A percentile compares a stretch with the other conserved stretches of the same genome.
These are phyloP conservation scores for Chirona hameri DNA, from an alignment of 2,888 invertebrate species.

Conservation along the genomic window DNA sequence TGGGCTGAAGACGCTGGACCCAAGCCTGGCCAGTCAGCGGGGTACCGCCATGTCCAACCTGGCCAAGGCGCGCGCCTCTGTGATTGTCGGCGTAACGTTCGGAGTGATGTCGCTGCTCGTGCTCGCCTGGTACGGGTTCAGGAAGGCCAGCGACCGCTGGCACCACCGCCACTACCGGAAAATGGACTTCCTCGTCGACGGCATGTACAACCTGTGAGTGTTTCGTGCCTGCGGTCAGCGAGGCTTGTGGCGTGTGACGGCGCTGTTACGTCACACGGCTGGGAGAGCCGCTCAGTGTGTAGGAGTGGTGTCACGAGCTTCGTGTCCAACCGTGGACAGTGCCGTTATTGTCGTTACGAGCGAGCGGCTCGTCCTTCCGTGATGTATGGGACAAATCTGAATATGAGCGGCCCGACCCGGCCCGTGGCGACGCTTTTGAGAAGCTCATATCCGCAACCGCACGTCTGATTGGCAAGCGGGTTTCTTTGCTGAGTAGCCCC, in stretches of 20 bases:
- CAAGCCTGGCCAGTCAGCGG: background rate
- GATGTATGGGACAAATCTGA: too few species aligned
- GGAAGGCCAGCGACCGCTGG: background rate
- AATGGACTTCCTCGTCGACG: slow-evolving; percentile 13
- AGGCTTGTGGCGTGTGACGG: background rate
- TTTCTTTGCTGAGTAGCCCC: too few species aligned
- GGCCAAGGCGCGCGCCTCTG: background rate
- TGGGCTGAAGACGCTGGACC: background rate
- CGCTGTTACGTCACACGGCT: too few species aligned
- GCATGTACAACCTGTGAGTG: slow-evolving; percentile 6
- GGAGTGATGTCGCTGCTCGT: background rate
- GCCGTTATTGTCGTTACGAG: too few species aligned
- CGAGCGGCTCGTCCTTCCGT: too few species aligned
- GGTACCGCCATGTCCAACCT: background rate
- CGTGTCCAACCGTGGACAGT: too few species aligned
- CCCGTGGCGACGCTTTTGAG: too few species aligned
- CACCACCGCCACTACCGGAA: slow-evolving; percentile 3
- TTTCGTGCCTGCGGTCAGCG: background rate
- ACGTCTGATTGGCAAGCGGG: too few species aligned
- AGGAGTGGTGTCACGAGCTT: too few species aligned
- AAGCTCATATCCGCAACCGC: too few species aligned
- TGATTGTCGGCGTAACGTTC: background rate
- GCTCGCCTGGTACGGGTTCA: background rate
- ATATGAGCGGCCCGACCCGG: too few species aligned
- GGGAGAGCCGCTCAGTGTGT: too few species aligned